A percentile compares a stretch with the other conserved stretches of the same genome.
phyloP scores from a whole-genome alignment of 2,888 invertebrate species.

The Sipunculus nudus region DNA sequence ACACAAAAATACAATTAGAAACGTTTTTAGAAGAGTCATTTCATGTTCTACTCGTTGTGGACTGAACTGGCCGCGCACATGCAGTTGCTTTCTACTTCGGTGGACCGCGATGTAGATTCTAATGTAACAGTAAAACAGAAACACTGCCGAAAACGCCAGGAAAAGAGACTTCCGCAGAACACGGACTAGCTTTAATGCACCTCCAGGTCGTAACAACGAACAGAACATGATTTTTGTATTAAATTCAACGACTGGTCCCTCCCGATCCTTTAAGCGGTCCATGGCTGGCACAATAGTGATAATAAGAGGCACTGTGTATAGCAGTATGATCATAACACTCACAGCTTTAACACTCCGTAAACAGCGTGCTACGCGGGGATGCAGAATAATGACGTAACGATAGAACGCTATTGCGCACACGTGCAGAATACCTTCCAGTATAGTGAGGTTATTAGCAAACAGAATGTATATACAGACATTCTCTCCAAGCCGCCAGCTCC shows the following conservation, averaged over 20 bases:
- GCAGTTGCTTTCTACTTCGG: conserved; percentile 12
- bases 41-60: conserved; percentile 20
- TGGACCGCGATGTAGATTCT: conserved; percentile 26
- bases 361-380: conserved; percentile 13
- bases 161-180: conserved; percentile 27
- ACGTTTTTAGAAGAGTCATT: conserved; percentile 31
- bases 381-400: conserved; percentile 31
- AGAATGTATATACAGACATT: conserved; percentile 28
- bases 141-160: conserved; percentile 15
- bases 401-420: conserved; percentile 31
- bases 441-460: conserved; percentile 31
- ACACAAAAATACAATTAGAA: conserved; percentile 26
- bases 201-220: too few species aligned
- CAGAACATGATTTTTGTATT: conserved; percentile 37
- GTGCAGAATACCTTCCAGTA: conserved; percentile 33
- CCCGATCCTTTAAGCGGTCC: not conserved
- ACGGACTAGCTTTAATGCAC: too few species aligned
- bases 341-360: conserved; percentile 19
- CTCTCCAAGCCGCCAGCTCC: conserved; percentile 27
- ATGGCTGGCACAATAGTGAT: conserved; percentile 20
- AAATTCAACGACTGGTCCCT: conserved; percentile 31
- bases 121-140: conserved; percentile 34
- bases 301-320: conserved; percentile 26
- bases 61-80: conserved; percentile 3
- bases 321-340: conserved; percentile 7